Conservation (phyloP, 2,113 vertebrate genomes). For the Elgaria multicarinata region DNA sequence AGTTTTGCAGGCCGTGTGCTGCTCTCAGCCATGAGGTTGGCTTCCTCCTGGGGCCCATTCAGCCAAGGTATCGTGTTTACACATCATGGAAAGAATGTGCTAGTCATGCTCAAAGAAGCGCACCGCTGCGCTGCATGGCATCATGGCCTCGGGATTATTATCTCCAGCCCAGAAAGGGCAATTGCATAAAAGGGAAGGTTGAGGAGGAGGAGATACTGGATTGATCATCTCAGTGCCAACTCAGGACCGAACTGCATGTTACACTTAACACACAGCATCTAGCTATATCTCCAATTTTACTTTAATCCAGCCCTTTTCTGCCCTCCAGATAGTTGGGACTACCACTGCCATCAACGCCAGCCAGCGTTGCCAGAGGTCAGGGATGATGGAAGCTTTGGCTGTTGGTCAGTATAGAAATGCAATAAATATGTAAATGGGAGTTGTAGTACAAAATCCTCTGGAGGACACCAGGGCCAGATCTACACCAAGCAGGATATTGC, state of each 20-base stretch:
- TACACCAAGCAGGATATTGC: too few species aligned
- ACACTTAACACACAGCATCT: background rate
- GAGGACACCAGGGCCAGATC: too few species aligned
- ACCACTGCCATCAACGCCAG: background rate
- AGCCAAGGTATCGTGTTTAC: background rate
- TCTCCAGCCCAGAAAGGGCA: background rate
- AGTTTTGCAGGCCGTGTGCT: background rate
- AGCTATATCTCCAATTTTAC: background rate
- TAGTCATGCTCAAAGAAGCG: background rate
- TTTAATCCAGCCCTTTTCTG: background rate
- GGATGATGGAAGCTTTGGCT: too few species aligned
- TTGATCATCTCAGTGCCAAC: background rate
- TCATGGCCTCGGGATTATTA: background rate
- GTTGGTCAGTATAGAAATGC: too few species aligned
- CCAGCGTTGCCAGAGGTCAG: too few species aligned
- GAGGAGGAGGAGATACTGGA: background rate
- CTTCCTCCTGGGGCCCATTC: background rate
- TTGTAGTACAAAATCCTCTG: background rate
- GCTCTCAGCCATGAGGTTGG: background rate
- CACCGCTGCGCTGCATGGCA: background rate
- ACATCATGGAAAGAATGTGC: background rate
- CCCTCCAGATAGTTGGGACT: background rate
- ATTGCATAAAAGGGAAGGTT: too few species aligned
- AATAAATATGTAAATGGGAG: too few species aligned
- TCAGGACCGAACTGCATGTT: background rate